A percentile compares a stretch with the other conserved stretches of the same genome.
Evolutionary conservation across 2,113 vertebrate genomes (phyloP).

Genomic region (Tragelaphus imberbis): DNA sequence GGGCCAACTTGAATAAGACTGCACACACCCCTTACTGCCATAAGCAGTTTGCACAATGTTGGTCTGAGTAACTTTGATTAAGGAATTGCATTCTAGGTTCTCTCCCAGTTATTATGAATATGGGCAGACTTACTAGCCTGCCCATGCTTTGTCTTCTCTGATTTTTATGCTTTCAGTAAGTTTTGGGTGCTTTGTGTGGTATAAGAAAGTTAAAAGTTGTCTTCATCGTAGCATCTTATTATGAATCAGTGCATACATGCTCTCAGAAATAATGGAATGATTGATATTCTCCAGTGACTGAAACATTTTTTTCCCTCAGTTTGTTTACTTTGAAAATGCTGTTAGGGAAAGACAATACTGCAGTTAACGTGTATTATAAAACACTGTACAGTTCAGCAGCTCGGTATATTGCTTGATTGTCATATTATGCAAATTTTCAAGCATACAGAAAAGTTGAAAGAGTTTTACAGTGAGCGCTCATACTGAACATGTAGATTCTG

Average conservation of each 20-base stretch:
- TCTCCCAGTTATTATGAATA: neutral
- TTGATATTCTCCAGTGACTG: neutral
- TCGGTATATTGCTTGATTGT: neutral
- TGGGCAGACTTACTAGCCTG: neutral
- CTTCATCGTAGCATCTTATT: neutral
- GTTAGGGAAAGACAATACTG: neutral
- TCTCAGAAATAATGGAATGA: conserved; percentile 2
- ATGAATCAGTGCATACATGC: neutral
- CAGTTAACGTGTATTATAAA: neutral
- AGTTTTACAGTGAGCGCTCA: conserved; percentile 8
- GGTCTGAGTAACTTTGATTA: neutral
- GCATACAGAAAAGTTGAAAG: neutral
- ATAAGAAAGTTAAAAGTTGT: conserved; percentile 8
- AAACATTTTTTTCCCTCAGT: neutral
- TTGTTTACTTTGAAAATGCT: conserved; percentile 12
- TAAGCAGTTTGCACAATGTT: neutral
- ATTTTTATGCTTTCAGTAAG: neutral
- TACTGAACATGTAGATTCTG: neutral
- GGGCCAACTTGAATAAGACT: neutral
- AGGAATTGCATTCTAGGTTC: neutral
- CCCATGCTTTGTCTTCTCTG: neutral
- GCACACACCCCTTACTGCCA: neutral
- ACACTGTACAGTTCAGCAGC: neutral
- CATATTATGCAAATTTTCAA: neutral
- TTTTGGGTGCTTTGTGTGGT: neutral